Base-by-base conservation (phyloP, 53 echinoderm and acorn worm genomes). In the Henricia sp. region DNA sequence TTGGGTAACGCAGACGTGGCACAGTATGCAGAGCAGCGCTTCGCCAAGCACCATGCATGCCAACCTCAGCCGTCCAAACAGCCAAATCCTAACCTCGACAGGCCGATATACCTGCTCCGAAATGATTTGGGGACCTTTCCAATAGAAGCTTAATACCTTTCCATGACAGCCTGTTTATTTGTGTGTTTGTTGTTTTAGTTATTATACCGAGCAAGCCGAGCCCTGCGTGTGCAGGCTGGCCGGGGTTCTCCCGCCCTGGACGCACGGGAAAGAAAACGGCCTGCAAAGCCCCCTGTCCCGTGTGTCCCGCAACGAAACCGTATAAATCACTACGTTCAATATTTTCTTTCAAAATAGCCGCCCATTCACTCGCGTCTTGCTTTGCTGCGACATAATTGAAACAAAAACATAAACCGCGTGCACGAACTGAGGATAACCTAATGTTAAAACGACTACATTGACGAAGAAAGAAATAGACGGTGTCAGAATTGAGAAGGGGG, bases 141-240 rank as follows among this genome's bases (percentile, higher is more conserved):
- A 82, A 84, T 77, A 71, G 77, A 63, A 80, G 88, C 88, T 91
- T 91, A 91, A 78, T 91, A 91, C 87, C 84, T 67, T 70, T 39
- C 52, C 68, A 54, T 90, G 89, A 86, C 89, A 83, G 89, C 77
- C 69, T 92, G 89, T 92, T 92, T 92, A 92, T 92, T 92, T 92
- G 86, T 83, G 74, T 92, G 87, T 92, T 92, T 92, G 93, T 92
- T 92, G 89, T 92, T 92, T 89, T 92, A 92, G 93, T 92, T 92
- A 89, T 89, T 88, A 92, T 92, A 88, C 85, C 34, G 87, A 68
- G 40, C 64, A 27, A 35, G 50, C 30, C 67, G 53, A 27, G 77
- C 77, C 67, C 50, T 19, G 37, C 37, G 55, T n/a, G n/a, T 16
- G 29, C 28, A 6, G 54, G 69, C 69, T 27, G 48, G 71, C 59